Evolutionary conservation across 2,797 vertebrate species (phyloP).

Genomic region (Macropodus opercularis): DNA sequence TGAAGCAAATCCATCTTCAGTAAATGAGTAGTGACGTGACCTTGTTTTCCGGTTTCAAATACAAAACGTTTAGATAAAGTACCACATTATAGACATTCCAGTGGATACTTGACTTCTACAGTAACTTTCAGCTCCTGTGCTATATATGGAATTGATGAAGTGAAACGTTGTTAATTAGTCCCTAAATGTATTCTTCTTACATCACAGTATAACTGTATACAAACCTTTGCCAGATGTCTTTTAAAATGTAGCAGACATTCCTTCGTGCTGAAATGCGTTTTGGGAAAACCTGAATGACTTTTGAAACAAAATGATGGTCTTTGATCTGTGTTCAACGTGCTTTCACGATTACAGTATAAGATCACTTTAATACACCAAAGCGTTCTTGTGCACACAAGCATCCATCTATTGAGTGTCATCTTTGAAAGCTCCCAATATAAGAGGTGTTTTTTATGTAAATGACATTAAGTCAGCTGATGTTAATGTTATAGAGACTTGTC

Average conservation of each 20-base stretch:
- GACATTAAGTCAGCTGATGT: slow-evolving; percentile 2
- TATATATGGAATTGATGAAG: too few relatives aligned
- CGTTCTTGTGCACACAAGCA: neutral
- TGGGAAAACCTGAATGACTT: neutral
- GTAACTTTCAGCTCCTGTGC: too few relatives aligned
- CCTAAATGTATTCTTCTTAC: too few relatives aligned
- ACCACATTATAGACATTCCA: neutral
- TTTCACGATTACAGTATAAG: neutral
- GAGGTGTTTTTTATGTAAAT: slow-evolving; percentile 17
- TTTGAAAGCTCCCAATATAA: slow-evolving; percentile 1
- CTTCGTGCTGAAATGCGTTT: neutral
- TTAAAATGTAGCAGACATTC: neutral
- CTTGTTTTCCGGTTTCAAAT: neutral
- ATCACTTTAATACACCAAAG: neutral
- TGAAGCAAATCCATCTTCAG: too few relatives aligned
- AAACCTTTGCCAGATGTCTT: neutral
- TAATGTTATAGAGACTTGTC: neutral
- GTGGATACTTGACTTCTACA: too few relatives aligned
- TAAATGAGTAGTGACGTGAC: neutral
- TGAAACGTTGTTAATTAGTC: too few relatives aligned
- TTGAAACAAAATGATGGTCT: neutral
- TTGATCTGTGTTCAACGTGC: neutral
- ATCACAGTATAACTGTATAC: neutral
- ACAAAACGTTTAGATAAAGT: neutral
- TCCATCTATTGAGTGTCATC: neutral